Percentiles rank a stretch among this genome's conserved stretches.
Evolutionary conservation across 1,140 invertebrate genomes (phyloP).

Genomic region (Leptinotarsa undecemlineata): DNA sequence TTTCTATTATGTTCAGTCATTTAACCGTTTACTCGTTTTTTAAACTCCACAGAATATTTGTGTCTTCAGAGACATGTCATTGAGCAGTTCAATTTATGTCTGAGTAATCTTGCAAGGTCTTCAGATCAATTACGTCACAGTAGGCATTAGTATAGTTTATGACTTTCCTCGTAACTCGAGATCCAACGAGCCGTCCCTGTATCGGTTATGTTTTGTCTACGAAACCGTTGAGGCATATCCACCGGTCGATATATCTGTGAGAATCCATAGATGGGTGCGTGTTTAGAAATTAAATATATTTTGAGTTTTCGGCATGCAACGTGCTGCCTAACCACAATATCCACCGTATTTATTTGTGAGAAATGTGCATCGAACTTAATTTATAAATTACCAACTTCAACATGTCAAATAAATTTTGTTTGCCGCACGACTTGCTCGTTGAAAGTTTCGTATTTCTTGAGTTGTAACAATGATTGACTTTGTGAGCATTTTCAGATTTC

Average conservation of each 20-base stretch:
- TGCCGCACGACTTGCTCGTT: background rate
- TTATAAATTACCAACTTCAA: conserved; percentile 20
- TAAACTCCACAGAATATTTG: no score
- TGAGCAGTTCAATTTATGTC: no score
- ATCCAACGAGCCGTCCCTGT: background rate
- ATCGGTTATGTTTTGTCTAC: conserved; percentile 20
- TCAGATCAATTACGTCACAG: no score
- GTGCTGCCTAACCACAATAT: conserved; percentile 23
- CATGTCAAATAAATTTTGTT: conserved; percentile 21
- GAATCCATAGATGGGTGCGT: conserved; percentile 27
- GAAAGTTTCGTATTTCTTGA: background rate
- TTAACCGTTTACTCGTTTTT: no score
- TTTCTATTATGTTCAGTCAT: no score
- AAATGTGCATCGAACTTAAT: conserved; percentile 16
- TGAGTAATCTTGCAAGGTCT: no score
- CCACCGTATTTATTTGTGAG: conserved; percentile 24
- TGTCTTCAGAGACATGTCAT: no score
- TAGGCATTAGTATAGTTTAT: background rate
- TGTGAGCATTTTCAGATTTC: background rate
- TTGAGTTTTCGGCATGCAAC: conserved; percentile 23
- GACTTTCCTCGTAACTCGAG: background rate
- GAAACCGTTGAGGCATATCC: conserved; percentile 14
- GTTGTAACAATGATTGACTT: background rate
- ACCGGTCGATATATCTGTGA: conserved; percentile 20
- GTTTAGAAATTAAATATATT: conserved; percentile 27